Percentiles rank a stretch among this genome's conserved stretches.
phyloP scores from a whole-genome alignment of 92 coral and sea anemone genomes.

The Isaurus tuberculatus region DNA sequence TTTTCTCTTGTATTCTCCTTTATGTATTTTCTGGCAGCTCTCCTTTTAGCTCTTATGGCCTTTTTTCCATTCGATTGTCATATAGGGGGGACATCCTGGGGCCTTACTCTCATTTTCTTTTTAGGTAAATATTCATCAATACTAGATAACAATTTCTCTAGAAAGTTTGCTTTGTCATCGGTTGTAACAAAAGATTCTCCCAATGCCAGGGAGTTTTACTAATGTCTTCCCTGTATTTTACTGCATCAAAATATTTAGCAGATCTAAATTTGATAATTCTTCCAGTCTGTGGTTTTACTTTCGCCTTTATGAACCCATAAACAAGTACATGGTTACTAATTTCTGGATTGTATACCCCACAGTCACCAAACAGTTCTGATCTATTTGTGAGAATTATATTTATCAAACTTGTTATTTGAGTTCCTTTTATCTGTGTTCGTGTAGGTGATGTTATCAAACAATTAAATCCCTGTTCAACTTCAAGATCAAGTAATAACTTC shows the following conservation, averaged over 20 bases:
- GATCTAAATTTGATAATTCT: conserved; percentile 32
- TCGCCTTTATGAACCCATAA: conserved; percentile 35
- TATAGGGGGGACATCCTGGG: conserved; percentile 25
- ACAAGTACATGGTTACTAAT: background rate
- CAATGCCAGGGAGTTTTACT: conserved; percentile 47
- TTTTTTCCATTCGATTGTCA: conserved; percentile 49
- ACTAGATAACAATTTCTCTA: background rate
- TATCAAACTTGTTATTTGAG: background rate
- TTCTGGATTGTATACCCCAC: background rate
- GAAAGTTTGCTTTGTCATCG: too few relatives aligned
- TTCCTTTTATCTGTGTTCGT: conserved; percentile 34
- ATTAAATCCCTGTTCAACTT: conserved; percentile 47
- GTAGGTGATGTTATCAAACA: conserved; percentile 44
- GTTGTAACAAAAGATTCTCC: conserved; percentile 26
- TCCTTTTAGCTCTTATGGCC: conserved; percentile 58
- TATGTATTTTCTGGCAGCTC: conserved; percentile 32
- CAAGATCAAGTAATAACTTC: conserved; percentile 29
- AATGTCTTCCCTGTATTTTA: conserved; percentile 11
- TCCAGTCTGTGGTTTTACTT: conserved; percentile 28
- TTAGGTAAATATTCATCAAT: conserved; percentile 40
- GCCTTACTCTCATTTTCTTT: conserved; percentile 44
- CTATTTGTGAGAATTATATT: background rate
- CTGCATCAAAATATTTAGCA: background rate
- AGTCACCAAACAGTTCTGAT: background rate
- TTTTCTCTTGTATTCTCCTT: conserved; percentile 46